phyloP scores from a whole-genome alignment of 2,797 vertebrate species.

The Geotrypetes seraphini region DNA sequence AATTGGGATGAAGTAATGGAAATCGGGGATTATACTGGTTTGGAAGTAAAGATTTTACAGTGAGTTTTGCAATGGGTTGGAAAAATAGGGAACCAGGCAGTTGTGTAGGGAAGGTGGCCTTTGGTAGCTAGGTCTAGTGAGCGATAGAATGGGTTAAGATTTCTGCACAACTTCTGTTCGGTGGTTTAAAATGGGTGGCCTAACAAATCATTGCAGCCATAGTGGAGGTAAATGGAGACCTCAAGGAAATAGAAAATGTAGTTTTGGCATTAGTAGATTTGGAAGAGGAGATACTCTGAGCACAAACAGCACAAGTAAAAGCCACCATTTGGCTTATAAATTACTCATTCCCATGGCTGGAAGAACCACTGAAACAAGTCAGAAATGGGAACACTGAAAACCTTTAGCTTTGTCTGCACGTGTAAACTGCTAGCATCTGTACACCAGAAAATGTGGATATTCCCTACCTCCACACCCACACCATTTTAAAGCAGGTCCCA shows the following conservation, averaged over 20 bases:
- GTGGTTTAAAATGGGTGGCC: background rate
- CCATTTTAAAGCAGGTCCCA: background rate
- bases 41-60: slow-evolving; percentile 29
- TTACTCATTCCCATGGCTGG: slow-evolving; percentile 10
- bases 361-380: no score
- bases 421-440: no score
- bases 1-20: slow-evolving; percentile 25
- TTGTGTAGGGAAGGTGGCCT: slow-evolving; percentile 32
- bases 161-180: slow-evolving; percentile 20
- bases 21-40: slow-evolving; percentile 42
- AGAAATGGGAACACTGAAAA: slow-evolving; percentile 16
- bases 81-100: slow-evolving; percentile 24
- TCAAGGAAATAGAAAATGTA: background rate
- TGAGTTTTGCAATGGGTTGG: slow-evolving; percentile 16
- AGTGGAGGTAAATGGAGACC: no score
- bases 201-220: background rate
- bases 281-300: background rate
- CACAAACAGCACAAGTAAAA: slow-evolving; percentile 10
- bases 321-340: slow-evolving; percentile 20
- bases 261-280: background rate
- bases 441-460: background rate
- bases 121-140: slow-evolving; percentile 11
- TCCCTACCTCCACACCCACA: slow-evolving; percentile 9
- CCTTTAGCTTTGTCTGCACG: slow-evolving; percentile 16
- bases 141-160: slow-evolving; percentile 13